These are phyloP conservation scores for Cephalopterus ornatus DNA, from an alignment of 2,113 vertebrate genomes.

Conservation along the genomic window DNA sequence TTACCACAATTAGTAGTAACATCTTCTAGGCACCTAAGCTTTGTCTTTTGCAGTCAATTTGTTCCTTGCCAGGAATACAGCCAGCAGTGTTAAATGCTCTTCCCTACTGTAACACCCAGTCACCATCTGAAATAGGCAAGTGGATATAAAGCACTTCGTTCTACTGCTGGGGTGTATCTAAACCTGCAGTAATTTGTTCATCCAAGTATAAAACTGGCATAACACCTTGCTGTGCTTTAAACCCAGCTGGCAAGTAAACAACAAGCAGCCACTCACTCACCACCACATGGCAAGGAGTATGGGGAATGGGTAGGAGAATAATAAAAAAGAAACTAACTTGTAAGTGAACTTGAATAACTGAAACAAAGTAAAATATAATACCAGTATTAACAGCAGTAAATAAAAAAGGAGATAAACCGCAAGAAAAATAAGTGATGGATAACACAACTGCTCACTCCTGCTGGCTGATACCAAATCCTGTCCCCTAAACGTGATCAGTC, in stretches of 20 bases:
- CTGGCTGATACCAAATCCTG: background rate
- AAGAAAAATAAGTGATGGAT: background rate
- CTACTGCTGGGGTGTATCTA: background rate
- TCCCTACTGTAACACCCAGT: background rate
- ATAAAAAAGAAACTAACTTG: rapidly evolving
- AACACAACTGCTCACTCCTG: background rate
- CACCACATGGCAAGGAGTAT: background rate
- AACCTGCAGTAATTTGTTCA: background rate
- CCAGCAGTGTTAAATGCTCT: background rate
- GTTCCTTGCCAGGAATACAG: background rate
- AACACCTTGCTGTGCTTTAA: background rate
- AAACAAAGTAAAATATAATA: background rate
- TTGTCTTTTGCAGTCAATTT: background rate
- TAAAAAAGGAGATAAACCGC: background rate
- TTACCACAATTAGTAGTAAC: background rate
- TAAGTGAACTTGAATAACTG: background rate
- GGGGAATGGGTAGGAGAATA: background rate
- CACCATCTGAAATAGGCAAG: background rate
- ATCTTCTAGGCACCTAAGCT: background rate
- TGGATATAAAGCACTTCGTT: background rate
- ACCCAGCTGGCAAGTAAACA: background rate
- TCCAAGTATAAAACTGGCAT: background rate
- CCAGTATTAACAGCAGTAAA: background rate
- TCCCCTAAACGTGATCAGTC: background rate
- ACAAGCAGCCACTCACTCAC: background rate